Base-by-base conservation (phyloP, 2,888 invertebrate genomes). In the Megastigmus dorsalis region DNA sequence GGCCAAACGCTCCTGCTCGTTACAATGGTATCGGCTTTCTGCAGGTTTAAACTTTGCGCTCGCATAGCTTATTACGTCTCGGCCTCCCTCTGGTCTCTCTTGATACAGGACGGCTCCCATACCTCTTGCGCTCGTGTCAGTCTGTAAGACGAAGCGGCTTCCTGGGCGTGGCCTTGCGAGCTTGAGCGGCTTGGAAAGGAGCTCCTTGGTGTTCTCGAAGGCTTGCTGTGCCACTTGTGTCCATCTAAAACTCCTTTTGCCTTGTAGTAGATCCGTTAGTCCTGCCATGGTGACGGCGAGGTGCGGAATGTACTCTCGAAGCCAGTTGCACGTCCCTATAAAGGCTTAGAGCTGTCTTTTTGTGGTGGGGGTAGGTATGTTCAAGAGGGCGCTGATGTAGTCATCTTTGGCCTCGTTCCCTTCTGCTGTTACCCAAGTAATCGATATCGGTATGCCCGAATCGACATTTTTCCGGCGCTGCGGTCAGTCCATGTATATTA, bases 1-100 rank as follows among this genome's bases (percentile, higher is more conserved):
- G 1, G 75, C 70, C 3, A 75, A 33, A 41, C 62, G 70, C 26
- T 77, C 75, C 41, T 72, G 77, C 23, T 77, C 74, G n/a, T 76
- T 76, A 50, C 60, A 41, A 15, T 76, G 77, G 50, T 79, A 78
- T 0, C 68, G 43, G 9, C 38, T 36, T 43, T 79, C 75, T 0
- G 74, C 57, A 3, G 50, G 30, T 1, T 15, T 54, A 15, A 15
- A 28, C 9, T 28, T 54, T 4, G 52, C 52, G 30, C 13, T 30
- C 13, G 52, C 15, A 15, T 30, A 30, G 28, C 30, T 54, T 2
- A 54, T 30, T 1, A 54, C 30, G 30, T 23, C n/a, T n/a, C n/a
- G 10, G 2, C 30, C 13, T 4, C 52, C 52, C 1, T 54, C 30
- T 1, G 28, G n/a, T 6, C 30, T n/a, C 30, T 54, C 52, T 23